Percentiles rank a stretch among this genome's conserved stretches.
Conservation (phyloP, 2,888 invertebrate genomes). For the Chydorus sphaericus region DNA sequence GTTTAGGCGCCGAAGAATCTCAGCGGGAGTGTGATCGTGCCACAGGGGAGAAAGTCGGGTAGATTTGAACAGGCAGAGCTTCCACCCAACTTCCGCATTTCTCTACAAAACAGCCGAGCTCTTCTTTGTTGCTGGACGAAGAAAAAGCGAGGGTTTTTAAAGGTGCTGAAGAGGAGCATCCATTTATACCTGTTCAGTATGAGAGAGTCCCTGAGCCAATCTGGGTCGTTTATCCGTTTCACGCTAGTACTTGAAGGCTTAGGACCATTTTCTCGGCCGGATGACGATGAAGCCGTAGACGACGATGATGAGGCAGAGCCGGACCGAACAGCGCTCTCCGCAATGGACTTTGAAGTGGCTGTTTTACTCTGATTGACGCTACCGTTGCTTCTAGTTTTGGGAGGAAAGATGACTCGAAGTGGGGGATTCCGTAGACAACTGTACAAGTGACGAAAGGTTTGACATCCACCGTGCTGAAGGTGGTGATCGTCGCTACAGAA, state of each 20-base stretch:
- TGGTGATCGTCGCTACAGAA: neutral
- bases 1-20: neutral
- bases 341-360: neutral
- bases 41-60: neutral
- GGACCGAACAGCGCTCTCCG: neutral
- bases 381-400: neutral
- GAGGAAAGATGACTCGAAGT: neutral
- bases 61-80: neutral
- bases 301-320: neutral
- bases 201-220: neutral
- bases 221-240: neutral
- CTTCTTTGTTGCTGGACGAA: neutral
- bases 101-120: neutral
- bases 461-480: neutral
- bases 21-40: neutral
- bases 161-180: neutral
- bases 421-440: neutral
- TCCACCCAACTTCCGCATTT: slow-evolving; percentile 1
- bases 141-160: neutral
- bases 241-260: neutral
- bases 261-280: neutral
- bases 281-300: too few species aligned
- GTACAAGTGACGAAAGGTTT: neutral
- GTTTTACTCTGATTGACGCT: neutral
- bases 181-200: neutral